These are phyloP conservation scores for Corythornis leucogaster DNA, from an alignment of 2,797 vertebrate genomes.

Conservation along the genomic window DNA sequence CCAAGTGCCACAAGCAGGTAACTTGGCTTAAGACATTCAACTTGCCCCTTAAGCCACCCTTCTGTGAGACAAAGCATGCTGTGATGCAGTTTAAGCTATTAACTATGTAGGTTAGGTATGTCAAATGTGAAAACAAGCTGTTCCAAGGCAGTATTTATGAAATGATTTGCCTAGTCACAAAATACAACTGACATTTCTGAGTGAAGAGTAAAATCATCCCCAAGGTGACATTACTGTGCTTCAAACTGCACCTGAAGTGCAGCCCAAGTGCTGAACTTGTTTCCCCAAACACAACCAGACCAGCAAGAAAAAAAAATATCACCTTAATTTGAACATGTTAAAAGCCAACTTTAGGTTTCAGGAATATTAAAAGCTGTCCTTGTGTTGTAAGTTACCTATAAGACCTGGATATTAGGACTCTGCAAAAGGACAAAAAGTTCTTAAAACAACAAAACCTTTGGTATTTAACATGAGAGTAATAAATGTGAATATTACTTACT, in stretches of 20 bases:
- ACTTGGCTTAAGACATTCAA: neutral
- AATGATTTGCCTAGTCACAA: neutral
- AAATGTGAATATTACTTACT: neutral
- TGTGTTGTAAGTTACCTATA: too few species aligned
- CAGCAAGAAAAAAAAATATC: neutral
- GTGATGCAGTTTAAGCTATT: neutral
- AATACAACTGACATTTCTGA: neutral
- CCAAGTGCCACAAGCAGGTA: neutral
- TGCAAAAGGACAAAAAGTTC: neutral
- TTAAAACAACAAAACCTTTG: neutral
- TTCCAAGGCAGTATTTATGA: neutral
- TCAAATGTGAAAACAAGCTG: neutral
- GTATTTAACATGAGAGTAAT: neutral
- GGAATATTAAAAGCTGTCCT: neutral
- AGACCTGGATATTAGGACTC: neutral
- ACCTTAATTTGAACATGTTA: neutral
- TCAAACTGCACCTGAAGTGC: neutral
- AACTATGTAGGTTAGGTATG: neutral
- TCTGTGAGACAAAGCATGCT: neutral
- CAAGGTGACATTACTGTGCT: neutral
- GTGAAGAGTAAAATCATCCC: neutral
- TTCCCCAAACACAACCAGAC: neutral
- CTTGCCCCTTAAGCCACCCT: neutral
- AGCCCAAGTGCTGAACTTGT: neutral
- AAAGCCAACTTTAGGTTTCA: neutral